phyloP scores from a whole-genome alignment of 2,888 invertebrate species.

The Stenurella melanura region DNA sequence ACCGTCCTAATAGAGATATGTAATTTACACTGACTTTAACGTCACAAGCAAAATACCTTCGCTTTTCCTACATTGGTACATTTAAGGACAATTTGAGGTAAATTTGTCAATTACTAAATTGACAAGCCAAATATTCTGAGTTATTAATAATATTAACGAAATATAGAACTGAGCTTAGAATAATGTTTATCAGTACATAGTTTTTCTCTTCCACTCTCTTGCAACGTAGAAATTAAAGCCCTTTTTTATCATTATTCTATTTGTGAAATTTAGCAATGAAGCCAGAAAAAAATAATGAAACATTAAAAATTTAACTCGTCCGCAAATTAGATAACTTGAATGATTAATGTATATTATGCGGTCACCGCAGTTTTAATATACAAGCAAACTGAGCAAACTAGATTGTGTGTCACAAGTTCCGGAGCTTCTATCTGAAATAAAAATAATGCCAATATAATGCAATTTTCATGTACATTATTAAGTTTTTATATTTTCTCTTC shows the following conservation, averaged over 20 bases:
- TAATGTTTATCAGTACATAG: too few relatives aligned
- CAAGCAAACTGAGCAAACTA: neutral
- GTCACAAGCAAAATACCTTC: too few relatives aligned
- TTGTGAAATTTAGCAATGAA: neutral
- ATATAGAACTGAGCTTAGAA: too few relatives aligned
- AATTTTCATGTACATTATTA: slow-evolving; percentile 7
- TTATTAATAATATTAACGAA: too few relatives aligned
- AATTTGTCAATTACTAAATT: too few relatives aligned
- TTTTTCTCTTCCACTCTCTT: too few relatives aligned
- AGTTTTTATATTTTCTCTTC: neutral
- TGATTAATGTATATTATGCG: neutral
- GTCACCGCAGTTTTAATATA: neutral
- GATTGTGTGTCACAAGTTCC: neutral
- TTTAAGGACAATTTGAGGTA: too few relatives aligned
- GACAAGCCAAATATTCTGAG: too few relatives aligned
- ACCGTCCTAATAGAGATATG: too few relatives aligned
- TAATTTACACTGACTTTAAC: too few relatives aligned
- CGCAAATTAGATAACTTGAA: neutral
- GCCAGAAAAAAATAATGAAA: neutral
- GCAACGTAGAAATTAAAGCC: neutral
- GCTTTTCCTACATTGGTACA: too few relatives aligned
- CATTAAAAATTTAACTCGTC: neutral
- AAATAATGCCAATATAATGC: slow-evolving; percentile 3
- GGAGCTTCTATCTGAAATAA: neutral
- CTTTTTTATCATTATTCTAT: neutral